phyloP scores from a whole-genome alignment of 1,140 invertebrate genomes.

The Sweltsa coloradensis region DNA sequence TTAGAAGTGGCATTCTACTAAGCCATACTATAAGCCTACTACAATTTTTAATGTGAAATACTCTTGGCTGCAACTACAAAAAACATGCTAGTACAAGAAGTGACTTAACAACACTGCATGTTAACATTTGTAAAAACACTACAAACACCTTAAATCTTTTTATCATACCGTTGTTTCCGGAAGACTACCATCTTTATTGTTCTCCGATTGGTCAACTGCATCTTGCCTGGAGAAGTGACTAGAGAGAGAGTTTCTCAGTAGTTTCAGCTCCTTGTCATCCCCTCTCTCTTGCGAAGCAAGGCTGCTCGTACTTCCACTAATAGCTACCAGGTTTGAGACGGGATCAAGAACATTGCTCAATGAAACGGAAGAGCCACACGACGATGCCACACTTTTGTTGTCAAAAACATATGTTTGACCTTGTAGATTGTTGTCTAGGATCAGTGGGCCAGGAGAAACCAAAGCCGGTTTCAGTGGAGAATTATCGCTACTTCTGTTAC shows the following conservation, averaged over 20 bases:
- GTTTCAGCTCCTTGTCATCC: not conserved
- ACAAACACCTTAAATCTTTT: too few species aligned
- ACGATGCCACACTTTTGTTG: constrained; percentile 3
- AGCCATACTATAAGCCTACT: too few species aligned
- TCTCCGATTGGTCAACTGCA: constrained; percentile 19
- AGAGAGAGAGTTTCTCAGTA: constrained; percentile 1
- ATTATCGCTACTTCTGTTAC: constrained; percentile 14
- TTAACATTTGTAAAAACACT: not conserved
- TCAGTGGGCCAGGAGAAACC: constrained; percentile 2
- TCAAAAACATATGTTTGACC: too few species aligned
- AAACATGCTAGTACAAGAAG: too few species aligned
- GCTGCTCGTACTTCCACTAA: constrained; percentile 9
- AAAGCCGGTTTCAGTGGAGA: constrained; percentile 12
- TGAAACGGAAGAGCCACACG: constrained; percentile 12
- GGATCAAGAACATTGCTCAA: constrained; percentile 11
- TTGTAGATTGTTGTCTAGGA: not conserved
- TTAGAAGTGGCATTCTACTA: too few species aligned
- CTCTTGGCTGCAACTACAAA: too few species aligned
- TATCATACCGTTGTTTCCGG: constrained; percentile 13
- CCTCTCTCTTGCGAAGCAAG: constrained; percentile 1
- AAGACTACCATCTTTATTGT: constrained; percentile 1
- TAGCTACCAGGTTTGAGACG: constrained; percentile 5
- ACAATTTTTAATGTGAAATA: too few species aligned
- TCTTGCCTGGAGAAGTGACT: constrained; percentile 25
- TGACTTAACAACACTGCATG: too few species aligned